These are phyloP conservation scores for Bubalus kerabau DNA, from an alignment of 2,113 vertebrate genomes.

Conservation along the genomic window DNA sequence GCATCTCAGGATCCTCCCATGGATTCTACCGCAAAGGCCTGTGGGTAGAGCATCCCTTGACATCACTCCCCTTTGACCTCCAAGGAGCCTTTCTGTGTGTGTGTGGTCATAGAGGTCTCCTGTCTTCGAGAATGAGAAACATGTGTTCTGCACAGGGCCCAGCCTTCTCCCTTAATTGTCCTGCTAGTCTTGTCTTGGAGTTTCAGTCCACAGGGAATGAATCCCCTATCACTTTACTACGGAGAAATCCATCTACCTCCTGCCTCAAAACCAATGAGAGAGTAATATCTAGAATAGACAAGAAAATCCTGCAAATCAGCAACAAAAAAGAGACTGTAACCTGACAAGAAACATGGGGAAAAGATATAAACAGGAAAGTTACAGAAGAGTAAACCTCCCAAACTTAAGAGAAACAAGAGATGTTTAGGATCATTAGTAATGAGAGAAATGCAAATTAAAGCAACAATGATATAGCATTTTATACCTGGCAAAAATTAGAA, in stretches of 20 bases:
- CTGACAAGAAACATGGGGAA: neutral
- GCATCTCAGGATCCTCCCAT: neutral
- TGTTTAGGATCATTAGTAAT: neutral
- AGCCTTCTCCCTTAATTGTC: neutral
- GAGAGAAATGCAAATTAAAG: conserved; percentile 1
- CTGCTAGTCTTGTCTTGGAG: neutral
- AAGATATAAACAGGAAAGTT: conserved; percentile 7
- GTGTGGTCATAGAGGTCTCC: neutral
- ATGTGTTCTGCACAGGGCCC: neutral
- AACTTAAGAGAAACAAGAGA: neutral
- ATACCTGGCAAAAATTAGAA: neutral
- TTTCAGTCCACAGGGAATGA: neutral
- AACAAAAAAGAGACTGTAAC: neutral
- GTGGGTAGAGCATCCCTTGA: neutral
- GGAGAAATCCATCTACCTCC: neutral
- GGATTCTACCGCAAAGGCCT: neutral
- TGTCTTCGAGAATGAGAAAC: neutral
- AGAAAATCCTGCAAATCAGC: neutral
- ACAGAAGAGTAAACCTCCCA: neutral
- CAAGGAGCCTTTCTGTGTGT: neutral
- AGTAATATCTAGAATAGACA: neutral
- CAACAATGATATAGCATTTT: neutral
- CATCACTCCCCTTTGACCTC: neutral
- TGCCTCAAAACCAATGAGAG: neutral
- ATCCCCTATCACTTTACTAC: neutral